A percentile compares a stretch with the other conserved stretches of the same genome.
Evolutionary conservation across 2,797 vertebrate species (phyloP).

Genomic region (Smutsia temminckii): DNA sequence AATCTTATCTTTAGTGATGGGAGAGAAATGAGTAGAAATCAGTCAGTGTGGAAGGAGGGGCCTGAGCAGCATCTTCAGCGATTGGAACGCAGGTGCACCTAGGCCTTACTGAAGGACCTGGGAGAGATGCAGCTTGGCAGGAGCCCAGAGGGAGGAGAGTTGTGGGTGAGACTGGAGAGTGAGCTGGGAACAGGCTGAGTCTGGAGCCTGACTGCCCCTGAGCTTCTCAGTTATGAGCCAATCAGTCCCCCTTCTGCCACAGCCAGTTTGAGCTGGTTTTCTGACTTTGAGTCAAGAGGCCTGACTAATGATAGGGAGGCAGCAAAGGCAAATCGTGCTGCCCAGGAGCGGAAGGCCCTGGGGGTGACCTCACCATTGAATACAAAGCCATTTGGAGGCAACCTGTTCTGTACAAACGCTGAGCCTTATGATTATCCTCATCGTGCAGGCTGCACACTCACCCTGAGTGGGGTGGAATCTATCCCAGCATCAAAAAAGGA

Average conservation of each 20-base stretch:
- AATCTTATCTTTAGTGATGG: not conserved
- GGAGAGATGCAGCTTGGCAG: not conserved
- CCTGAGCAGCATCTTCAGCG: not conserved
- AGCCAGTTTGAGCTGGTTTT: constrained; percentile 42
- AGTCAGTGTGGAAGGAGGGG: not conserved
- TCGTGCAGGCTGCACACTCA: constrained; percentile 11
- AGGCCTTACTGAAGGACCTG: not conserved
- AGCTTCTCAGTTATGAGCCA: constrained; percentile 35
- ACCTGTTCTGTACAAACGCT: constrained; percentile 67
- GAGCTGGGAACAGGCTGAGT: not conserved
- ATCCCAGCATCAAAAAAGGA: constrained; percentile 52
- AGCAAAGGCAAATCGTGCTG: constrained; percentile 44
- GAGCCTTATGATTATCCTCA: constrained; percentile 57
- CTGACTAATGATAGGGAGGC: constrained; percentile 61
- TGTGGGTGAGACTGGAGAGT: not conserved
- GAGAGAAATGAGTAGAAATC: not conserved
- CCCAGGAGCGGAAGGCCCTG: constrained; percentile 18
- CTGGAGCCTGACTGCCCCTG: not conserved
- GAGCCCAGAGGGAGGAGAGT: not conserved
- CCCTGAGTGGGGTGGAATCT: constrained; percentile 40
- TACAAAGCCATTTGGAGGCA: constrained; percentile 62
- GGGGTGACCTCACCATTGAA: constrained; percentile 59
- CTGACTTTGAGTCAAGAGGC: constrained; percentile 57
- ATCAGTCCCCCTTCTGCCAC: not conserved
- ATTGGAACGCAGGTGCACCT: not conserved